Conservation (phyloP, 2,797 vertebrate genomes). For the Xiphorhynchus erythropygius region DNA sequence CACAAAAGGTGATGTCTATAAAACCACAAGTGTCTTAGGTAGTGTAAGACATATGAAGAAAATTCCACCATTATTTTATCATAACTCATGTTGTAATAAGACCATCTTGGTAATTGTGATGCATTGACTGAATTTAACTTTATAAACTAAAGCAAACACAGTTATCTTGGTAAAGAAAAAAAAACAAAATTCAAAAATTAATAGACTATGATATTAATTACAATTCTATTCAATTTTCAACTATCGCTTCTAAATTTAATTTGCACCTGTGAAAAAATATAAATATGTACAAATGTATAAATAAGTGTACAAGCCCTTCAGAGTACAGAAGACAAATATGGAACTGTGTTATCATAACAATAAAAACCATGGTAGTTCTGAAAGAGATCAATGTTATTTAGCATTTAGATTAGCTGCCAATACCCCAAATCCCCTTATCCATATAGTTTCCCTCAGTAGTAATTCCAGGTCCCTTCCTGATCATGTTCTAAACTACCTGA, state of each 20-base stretch:
- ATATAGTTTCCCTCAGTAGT: rapidly evolving
- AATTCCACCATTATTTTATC: neutral
- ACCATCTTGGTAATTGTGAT: neutral
- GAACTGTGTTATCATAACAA: neutral
- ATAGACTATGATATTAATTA: neutral
- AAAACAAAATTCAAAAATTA: neutral
- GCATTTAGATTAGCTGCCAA: neutral
- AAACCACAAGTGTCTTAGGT: neutral
- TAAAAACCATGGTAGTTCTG: neutral
- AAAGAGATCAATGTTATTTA: neutral
- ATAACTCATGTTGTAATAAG: neutral
- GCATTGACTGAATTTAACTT: neutral
- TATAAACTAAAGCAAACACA: neutral
- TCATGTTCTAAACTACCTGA: neutral
- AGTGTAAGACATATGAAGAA: neutral
- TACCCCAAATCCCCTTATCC: neutral
- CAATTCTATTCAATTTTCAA: neutral
- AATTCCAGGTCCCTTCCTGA: neutral
- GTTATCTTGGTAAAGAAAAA: neutral
- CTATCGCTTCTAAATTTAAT: neutral
- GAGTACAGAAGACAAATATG: neutral
- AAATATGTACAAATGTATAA: no score
- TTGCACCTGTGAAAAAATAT: neutral
- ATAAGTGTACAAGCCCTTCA: neutral
- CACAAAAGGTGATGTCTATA: neutral